phyloP scores from a whole-genome alignment of 2,888 invertebrate genomes.

The Mesoligia furuncula region DNA sequence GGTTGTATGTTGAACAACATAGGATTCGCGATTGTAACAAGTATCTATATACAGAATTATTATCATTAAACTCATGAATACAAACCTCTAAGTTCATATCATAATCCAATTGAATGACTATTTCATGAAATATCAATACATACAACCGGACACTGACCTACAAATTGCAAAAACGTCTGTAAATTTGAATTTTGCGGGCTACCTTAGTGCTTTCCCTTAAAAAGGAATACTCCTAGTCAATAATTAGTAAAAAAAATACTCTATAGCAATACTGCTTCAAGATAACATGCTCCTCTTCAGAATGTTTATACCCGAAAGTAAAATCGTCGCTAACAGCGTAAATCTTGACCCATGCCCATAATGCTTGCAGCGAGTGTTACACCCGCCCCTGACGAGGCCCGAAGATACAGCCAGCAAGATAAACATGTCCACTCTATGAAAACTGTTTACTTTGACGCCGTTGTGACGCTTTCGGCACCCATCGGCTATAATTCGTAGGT shows the following conservation, averaged over 20 bases:
- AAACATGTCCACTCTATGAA: slow-evolving; percentile 67
- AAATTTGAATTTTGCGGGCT: too few species aligned
- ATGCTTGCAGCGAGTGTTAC: slow-evolving; percentile 60
- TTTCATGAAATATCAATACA: too few species aligned
- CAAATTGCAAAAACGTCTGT: too few species aligned
- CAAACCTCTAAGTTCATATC: too few species aligned
- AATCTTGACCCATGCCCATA: slow-evolving; percentile 52
- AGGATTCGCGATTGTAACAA: too few species aligned
- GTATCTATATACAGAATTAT: too few species aligned
- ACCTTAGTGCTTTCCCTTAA: background rate
- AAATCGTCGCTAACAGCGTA: slow-evolving; percentile 28
- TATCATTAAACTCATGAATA: too few species aligned
- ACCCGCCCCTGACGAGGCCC: slow-evolving; percentile 74
- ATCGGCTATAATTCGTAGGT: slow-evolving; percentile 48
- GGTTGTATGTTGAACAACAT: too few species aligned
- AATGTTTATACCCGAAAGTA: background rate
- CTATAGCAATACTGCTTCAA: background rate
- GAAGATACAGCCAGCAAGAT: slow-evolving; percentile 74
- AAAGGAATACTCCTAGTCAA: background rate
- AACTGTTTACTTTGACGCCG: slow-evolving; percentile 73
- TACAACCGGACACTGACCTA: too few species aligned
- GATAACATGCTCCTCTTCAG: background rate
- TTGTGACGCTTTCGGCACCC: slow-evolving; percentile 58
- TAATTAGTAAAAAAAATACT: background rate
- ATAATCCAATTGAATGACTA: too few species aligned